A percentile compares a stretch with the other conserved stretches of the same genome.
Evolutionary conservation across 37 sponge, comb jelly and placozoan species (phyloP).

Genomic region (Chondrosia reniformis): DNA sequence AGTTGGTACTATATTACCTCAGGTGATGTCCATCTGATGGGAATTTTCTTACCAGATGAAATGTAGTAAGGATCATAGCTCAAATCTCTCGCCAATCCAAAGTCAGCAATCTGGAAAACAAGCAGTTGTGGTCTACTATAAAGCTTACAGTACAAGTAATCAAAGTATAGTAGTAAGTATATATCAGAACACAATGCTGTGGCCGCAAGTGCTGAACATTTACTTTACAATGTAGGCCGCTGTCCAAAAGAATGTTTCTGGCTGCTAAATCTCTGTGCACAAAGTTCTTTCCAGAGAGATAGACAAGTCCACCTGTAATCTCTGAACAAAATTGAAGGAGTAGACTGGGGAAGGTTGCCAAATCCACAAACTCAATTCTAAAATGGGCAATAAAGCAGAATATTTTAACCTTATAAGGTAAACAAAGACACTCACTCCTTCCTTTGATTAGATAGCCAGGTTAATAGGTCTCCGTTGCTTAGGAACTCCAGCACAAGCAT

Average conservation of each 20-base stretch:
- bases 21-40: neutral
- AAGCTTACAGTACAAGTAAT: neutral
- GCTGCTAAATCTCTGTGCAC: slow-evolving; percentile 3
- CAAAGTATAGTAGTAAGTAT: neutral
- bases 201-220: neutral
- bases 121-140: neutral
- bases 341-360: neutral
- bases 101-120: neutral
- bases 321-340: neutral
- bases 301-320: neutral
- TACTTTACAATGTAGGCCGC: neutral
- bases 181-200: neutral
- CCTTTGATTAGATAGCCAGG: too few relatives aligned
- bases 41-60: neutral
- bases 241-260: slow-evolving; percentile 6
- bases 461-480: neutral
- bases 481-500: slow-evolving; percentile 40
- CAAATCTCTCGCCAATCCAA: neutral
- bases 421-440: too few relatives aligned
- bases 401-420: too few relatives aligned
- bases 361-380: neutral
- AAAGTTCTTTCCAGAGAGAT: neutral
- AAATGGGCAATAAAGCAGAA: neutral
- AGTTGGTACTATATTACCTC: too few relatives aligned
- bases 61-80: neutral